Base-by-base conservation (phyloP, 2,113 vertebrate species). In the Hippocampus guttulatus region DNA sequence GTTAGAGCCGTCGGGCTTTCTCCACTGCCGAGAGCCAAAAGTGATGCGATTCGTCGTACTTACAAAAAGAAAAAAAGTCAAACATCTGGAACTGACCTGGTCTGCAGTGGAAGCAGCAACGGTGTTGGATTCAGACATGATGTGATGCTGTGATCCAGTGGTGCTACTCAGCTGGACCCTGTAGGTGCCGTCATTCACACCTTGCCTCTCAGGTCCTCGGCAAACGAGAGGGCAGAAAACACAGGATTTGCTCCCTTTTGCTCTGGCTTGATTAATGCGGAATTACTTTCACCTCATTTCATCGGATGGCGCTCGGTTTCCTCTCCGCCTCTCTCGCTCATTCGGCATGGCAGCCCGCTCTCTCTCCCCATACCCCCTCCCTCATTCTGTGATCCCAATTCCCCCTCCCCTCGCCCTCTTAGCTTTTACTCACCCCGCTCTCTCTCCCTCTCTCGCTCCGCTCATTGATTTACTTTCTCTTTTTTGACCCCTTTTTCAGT, bases 271-370 rank as follows among this genome's bases (percentile, higher is more conserved):
- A 93, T 93, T 93, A 93, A 93, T 93, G 91, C 90, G 90, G 90
- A 92, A 93, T 93, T 93, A 93, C 91, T 92, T 93, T 92, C 92
- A 93, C 92, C 92, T 92, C 92, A 93, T 93, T 93, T 93, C 91
- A 92, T 93, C 91, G 92, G 90, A 93, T 91, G 91, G 86, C 91
- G 91, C 88, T 92, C 89, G 86, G 90, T 87, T 92, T 92, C 92
- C 92, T 92, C 89, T 93, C 92, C 87, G 90, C 92, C 92, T 92
- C 91, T 89, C 91, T 92, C 84, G 85, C 89, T 93, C 92, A 92
- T 92, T 93, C 92, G 84, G 88, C 89, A 89, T 91, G 90, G 91
- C 90, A 88, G 72, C 76, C 84, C 80, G 70, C 77, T 83, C 87
- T 83, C 82, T 60, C 74, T 61, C 21, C 52, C 54, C 63, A 61